phyloP scores from a whole-genome alignment of 2,888 invertebrate species.

The Pegoplata infirma region DNA sequence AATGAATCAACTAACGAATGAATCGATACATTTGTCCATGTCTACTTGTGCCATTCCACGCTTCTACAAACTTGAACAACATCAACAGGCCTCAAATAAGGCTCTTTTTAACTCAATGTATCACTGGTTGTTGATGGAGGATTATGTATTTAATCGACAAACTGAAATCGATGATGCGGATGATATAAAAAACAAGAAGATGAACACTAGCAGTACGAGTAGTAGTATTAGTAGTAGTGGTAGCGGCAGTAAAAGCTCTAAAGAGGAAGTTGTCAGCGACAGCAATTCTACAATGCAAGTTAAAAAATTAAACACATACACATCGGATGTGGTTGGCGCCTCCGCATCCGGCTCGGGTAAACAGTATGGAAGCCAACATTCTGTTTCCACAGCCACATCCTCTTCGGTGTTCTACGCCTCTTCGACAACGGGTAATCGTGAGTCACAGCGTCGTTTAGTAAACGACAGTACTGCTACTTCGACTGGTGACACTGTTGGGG shows the following conservation, averaged over 20 bases:
- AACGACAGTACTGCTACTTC: conserved; percentile 22
- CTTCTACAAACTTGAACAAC: conserved; percentile 45
- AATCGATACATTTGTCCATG: conserved; percentile 63
- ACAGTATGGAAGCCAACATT: conserved; percentile 16
- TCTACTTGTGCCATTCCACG: conserved; percentile 43
- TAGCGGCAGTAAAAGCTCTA: conserved; percentile 36
- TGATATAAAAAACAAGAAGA: conserved; percentile 56
- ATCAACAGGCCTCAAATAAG: conserved; percentile 75
- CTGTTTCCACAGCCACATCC: too few species aligned
- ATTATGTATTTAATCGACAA: conserved; percentile 73
- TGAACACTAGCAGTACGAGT: conserved; percentile 42
- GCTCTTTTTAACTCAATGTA: conserved; percentile 77
- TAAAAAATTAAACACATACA: conserved; percentile 48
- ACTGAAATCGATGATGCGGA: conserved; percentile 65
- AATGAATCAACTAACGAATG: too few species aligned
- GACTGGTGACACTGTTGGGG: conserved; percentile 37
- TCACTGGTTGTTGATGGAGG: conserved; percentile 78
- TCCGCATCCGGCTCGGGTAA: conserved; percentile 41
- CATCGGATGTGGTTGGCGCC: conserved; percentile 56
- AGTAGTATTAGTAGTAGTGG: conserved; percentile 6
- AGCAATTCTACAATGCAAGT: conserved; percentile 48
- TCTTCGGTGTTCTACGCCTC: neutral
- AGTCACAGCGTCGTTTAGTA: conserved; percentile 11
- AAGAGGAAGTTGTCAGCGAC: conserved; percentile 48
- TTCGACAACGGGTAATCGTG: neutral